Base-by-base conservation (phyloP, 1,140 invertebrate species). In the Arctopsyche grandis region DNA sequence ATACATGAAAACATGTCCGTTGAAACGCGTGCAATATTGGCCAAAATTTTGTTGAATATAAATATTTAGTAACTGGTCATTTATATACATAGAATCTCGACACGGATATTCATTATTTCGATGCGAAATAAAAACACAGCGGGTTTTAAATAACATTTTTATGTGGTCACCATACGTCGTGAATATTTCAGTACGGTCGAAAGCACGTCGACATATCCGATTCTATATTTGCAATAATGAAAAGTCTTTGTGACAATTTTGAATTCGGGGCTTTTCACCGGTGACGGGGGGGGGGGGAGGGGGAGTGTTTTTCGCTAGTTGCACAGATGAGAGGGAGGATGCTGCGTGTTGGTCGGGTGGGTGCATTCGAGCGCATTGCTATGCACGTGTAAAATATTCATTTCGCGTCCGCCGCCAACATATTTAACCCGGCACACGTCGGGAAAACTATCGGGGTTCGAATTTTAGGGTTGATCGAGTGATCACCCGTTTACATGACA, bases 311-410 rank as follows among this genome's bases (percentile, higher is more conserved):
- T 38, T 38, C 7, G 29, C 7, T 7, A 38, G 29, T 38, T 38
- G 1, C 7, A 1, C 29, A 7, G 29, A n/a, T n/a, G 29, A 7
- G 3, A 38, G 29, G 29, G 29, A 7, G 29, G 29, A 38, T 4
- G 29, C n/a, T n/a, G 29, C 7, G 29, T 38, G 7, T 1, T 38
- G 29, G 29, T n/a, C n/a, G n/a, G n/a, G n/a, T n/a, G 26, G 22
- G 56, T 76, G 71, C 46, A 76, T 60, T 38, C 14, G 56, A 63
- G 74, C 24, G 29, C 56, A 44, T 38, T 56, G 46, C 22, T 76
- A 43, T 76, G 74, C 52, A 44, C 26, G 56, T 58, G 58, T 76
- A 63, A 76, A 76, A 76, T 76, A 76, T 76, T 76, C 74, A 76
- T 76, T 76, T 76, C 74, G 46, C 74, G 29, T 76, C 9, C 16